phyloP scores from a whole-genome alignment of 2,888 invertebrate genomes.

The Nemotelus pantherinus region DNA sequence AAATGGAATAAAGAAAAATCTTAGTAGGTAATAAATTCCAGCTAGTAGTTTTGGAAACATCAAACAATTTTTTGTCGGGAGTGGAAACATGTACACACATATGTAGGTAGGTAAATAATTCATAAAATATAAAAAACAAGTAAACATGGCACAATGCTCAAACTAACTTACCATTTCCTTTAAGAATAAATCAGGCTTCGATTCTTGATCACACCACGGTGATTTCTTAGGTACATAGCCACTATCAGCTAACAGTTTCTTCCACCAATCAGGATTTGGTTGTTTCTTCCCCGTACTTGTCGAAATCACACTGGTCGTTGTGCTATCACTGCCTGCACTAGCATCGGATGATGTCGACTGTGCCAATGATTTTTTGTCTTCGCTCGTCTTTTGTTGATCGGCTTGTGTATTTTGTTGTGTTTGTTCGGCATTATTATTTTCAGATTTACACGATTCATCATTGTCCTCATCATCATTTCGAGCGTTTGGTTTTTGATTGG shows the following conservation, averaged over 20 bases:
- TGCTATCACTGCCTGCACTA: slow-evolving; percentile 35
- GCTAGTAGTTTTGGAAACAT: no score
- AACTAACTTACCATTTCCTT: slow-evolving; percentile 41
- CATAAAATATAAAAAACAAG: no score
- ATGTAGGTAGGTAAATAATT: no score
- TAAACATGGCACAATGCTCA: no score
- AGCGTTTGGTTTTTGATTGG: slow-evolving; percentile 41
- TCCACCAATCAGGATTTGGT: slow-evolving; percentile 40
- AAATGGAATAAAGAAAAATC: no score
- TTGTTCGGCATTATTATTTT: slow-evolving; percentile 49
- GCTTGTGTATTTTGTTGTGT: slow-evolving; percentile 54
- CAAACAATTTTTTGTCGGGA: no score
- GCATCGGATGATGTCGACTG: slow-evolving; percentile 51
- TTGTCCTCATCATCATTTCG: slow-evolving; percentile 51
- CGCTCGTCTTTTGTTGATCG: slow-evolving; percentile 41
- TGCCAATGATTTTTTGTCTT: slow-evolving; percentile 42
- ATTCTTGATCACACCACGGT: slow-evolving; percentile 24
- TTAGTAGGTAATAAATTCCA: no score
- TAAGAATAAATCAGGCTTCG: slow-evolving; percentile 44
- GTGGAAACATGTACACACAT: no score
- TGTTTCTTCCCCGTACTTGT: slow-evolving; percentile 21
- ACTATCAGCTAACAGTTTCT: slow-evolving; percentile 34
- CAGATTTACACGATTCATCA: slow-evolving; percentile 55
- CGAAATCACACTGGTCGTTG: slow-evolving; percentile 25
- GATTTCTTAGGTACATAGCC: slow-evolving; percentile 30